phyloP scores from a whole-genome alignment of 2,797 vertebrate species.

The Pseudochaenichthys georgianus region DNA sequence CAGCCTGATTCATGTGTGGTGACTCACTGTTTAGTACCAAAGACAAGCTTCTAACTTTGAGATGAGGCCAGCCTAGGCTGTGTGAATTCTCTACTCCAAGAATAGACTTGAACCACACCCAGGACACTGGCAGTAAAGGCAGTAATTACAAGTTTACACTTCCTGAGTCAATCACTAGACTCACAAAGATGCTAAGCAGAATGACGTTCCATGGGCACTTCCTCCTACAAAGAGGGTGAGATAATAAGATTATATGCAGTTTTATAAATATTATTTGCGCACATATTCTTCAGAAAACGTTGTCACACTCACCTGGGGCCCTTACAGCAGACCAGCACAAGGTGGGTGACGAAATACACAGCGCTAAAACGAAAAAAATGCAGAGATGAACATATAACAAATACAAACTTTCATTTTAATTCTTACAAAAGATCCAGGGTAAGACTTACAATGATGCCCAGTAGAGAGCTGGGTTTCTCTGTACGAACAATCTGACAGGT shows the following conservation, averaged over 20 bases:
- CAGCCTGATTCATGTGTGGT: not conserved
- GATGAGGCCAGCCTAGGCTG: not conserved
- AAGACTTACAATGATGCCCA: slow-evolving; percentile 92
- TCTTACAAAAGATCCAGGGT: not conserved
- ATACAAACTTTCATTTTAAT: not conserved
- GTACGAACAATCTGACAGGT: slow-evolving; percentile 83
- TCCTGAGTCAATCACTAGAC: slow-evolving; percentile 60
- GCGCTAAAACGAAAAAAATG: slow-evolving; percentile 67
- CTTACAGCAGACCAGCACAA: slow-evolving; percentile 92
- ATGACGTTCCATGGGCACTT: slow-evolving; percentile 96
- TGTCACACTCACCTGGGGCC: slow-evolving; percentile 91
- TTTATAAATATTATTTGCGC: not conserved
- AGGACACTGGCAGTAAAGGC: slow-evolving; percentile 9
- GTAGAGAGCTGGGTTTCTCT: slow-evolving; percentile 84
- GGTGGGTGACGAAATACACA: slow-evolving; percentile 89
- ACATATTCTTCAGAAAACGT: not conserved
- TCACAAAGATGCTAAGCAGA: slow-evolving; percentile 92
- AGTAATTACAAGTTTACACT: not conserved
- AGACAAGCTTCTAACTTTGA: not conserved
- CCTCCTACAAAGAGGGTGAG: slow-evolving; percentile 84
- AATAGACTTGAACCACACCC: not conserved
- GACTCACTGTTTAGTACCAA: slow-evolving; percentile 21
- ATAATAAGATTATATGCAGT: not conserved
- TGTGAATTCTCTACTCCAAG: not conserved
- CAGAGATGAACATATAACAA: not conserved